A percentile compares a stretch with the other conserved stretches of the same genome.
Conservation (phyloP, 2,888 invertebrate genomes). For the Calameuta pallipes region DNA sequence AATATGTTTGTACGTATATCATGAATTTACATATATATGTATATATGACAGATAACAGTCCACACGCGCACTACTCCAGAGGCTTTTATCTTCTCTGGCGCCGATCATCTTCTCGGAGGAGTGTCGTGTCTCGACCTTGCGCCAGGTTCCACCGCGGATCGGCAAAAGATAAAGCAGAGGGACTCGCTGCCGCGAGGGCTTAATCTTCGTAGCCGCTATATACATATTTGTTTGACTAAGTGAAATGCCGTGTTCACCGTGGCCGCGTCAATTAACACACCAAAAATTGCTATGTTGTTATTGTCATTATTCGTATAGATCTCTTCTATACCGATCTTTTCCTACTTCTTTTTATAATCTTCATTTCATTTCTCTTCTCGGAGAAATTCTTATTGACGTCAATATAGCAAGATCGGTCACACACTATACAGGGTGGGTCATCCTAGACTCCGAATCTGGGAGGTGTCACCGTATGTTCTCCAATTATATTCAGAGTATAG, state of each 20-base stretch:
- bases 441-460: too few species aligned
- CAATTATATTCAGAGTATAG: too few species aligned
- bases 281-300: not conserved
- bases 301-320: not conserved
- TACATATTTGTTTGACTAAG: conserved; percentile 55
- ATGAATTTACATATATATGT: not conserved
- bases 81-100: not conserved
- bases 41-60: not conserved
- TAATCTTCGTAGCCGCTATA: conserved; percentile 29
- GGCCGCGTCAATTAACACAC: conserved; percentile 20
- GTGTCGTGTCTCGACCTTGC: conserved; percentile 1
- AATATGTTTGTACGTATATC: not conserved
- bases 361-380: not conserved
- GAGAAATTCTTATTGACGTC: not conserved
- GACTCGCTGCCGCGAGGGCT: not conserved
- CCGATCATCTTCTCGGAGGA: not conserved
- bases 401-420: not conserved
- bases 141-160: not conserved
- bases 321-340: not conserved
- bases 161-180: not conserved
- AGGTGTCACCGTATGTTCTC: too few species aligned
- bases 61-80: not conserved
- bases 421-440: too few species aligned
- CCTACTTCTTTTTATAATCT: not conserved
- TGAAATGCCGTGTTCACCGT: conserved; percentile 50